A percentile compares a stretch with the other conserved stretches of the same genome.
phyloP scores from a whole-genome alignment of 2,113 vertebrate genomes.

The Rhagologus leucostigma region DNA sequence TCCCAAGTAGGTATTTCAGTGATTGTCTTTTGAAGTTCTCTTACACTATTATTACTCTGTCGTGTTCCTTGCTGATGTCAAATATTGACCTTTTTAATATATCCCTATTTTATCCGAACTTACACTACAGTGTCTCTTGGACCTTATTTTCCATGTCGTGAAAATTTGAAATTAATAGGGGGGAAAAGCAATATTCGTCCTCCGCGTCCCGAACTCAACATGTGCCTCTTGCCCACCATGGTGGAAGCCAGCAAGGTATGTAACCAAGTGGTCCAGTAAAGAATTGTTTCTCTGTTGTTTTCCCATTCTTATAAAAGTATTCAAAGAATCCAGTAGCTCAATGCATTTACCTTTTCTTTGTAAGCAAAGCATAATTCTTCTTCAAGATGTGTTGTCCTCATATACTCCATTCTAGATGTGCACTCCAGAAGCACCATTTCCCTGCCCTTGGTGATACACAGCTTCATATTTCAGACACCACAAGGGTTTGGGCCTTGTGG shows the following conservation, averaged over 20 bases:
- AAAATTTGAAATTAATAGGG: constrained; percentile 99
- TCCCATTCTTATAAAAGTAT: neutral
- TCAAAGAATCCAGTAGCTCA: neutral
- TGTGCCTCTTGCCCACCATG: constrained; percentile 99
- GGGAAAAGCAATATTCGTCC: constrained; percentile 98
- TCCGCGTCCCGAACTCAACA: constrained; percentile 95
- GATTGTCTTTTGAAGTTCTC: constrained; percentile 62
- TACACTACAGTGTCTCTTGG: constrained; percentile 93
- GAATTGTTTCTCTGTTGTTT: neutral
- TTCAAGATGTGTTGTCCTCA: constrained; percentile 70
- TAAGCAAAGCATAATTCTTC: constrained; percentile 52
- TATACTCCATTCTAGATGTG: constrained; percentile 67
- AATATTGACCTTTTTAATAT: constrained; percentile 66
- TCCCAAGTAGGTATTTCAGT: constrained; percentile 86
- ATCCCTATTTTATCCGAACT: constrained; percentile 70
- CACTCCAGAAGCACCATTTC: constrained; percentile 48
- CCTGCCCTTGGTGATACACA: constrained; percentile 17
- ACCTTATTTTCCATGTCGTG: constrained; percentile 97
- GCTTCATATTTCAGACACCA: neutral
- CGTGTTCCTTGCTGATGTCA: constrained; percentile 46
- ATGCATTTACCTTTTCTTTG: neutral
- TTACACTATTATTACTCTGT: constrained; percentile 53
- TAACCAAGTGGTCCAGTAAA: neutral
- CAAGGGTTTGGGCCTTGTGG: neutral
- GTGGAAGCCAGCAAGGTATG: constrained; percentile 98